Percentiles rank a stretch among this genome's conserved stretches.
Evolutionary conservation across 2,797 vertebrate genomes (phyloP).

Genomic region (Urosaurus nigricauda): DNA sequence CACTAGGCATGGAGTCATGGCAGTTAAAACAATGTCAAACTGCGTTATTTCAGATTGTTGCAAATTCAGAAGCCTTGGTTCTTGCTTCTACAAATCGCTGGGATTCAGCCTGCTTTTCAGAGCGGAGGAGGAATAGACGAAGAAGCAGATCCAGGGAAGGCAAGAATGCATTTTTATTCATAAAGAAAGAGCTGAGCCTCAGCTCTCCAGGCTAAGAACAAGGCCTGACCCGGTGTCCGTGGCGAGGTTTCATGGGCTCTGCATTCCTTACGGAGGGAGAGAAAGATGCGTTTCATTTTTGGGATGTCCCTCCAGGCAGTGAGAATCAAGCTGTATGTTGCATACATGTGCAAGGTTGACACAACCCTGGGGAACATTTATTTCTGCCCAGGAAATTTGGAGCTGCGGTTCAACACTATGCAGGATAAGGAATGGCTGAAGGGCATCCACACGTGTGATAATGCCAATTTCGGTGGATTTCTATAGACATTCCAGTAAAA

Average conservation of each 20-base stretch:
- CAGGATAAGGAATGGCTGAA: too few species aligned
- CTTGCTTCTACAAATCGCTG: background rate
- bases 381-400: background rate
- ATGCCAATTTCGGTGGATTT: too few species aligned
- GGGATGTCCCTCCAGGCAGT: conserved; percentile 3
- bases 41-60: too few species aligned
- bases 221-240: background rate
- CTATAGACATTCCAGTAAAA: too few species aligned
- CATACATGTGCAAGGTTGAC: background rate
- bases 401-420: background rate
- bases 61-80: too few species aligned
- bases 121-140: background rate
- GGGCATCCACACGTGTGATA: too few species aligned
- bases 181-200: background rate
- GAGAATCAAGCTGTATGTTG: background rate
- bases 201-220: background rate
- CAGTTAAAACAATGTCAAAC: too few species aligned
- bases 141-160: background rate
- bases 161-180: too few species aligned
- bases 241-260: background rate
- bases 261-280: background rate
- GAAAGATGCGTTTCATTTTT: conserved; percentile 18
- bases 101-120: background rate
- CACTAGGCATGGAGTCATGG: too few species aligned
- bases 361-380: background rate